phyloP scores from a whole-genome alignment of 2,888 invertebrate genomes.

The Acrocyrtus sp. region DNA sequence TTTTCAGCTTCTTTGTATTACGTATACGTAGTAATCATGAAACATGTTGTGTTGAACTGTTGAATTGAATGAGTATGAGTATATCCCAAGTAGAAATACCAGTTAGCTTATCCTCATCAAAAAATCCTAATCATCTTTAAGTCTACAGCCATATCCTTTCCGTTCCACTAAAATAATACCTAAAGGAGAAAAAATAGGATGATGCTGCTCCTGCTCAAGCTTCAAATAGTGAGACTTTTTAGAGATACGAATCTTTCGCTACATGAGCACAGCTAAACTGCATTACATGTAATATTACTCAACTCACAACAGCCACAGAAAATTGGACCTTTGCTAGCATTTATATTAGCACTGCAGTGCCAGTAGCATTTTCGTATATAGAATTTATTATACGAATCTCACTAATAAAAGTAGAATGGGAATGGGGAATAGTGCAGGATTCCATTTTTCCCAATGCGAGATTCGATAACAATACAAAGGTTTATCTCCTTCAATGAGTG shows the following conservation, averaged over 20 bases:
- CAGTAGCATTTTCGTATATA: background rate
- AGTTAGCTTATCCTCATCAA: conserved; percentile 23
- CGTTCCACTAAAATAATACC: conserved; percentile 21
- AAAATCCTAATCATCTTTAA: no score
- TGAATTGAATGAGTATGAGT: background rate
- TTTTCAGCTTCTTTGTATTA: background rate
- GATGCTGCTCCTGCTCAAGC: no score
- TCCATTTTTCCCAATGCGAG: conserved; percentile 27
- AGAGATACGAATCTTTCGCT: conserved; percentile 1
- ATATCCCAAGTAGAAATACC: conserved; percentile 1
- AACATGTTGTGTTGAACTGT: background rate
- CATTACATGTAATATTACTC: background rate
- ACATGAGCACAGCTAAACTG: background rate
- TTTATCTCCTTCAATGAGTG: conserved; percentile 50
- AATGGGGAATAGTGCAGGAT: conserved; percentile 9
- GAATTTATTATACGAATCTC: no score
- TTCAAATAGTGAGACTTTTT: conserved; percentile 16
- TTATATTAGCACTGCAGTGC: no score
- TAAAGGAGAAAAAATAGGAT: no score
- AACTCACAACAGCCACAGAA: no score
- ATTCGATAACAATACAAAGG: conserved; percentile 29
- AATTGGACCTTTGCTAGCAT: no score
- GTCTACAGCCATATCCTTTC: conserved; percentile 21
- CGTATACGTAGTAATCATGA: background rate
- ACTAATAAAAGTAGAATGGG: no score